Base-by-base conservation (phyloP, 2,888 invertebrate species). In the Harpalus rufipes region DNA sequence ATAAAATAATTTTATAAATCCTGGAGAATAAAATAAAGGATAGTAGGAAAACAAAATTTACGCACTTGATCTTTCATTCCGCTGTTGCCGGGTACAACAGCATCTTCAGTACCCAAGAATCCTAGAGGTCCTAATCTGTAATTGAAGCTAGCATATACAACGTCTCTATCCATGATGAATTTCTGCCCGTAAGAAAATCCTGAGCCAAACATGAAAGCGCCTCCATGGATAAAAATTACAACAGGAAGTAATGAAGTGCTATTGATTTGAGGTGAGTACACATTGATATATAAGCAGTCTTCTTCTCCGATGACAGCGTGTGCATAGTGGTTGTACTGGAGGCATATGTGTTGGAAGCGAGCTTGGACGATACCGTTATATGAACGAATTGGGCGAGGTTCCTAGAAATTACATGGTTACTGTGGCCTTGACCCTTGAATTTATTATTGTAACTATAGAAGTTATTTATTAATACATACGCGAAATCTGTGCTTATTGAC, bases 71-170 rank as follows among this genome's bases (percentile, higher is more conserved):
- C 95, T 88, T 95, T 95, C 58, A 95, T 89, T 0, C 95, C 95
- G 87, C 93, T 93, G 89, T 95, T 95, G 3, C 94, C 94, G 0
- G 95, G 93, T 0, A 94, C 91, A 0, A 92, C 88, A 0, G 92
- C 92, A 86, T 96, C 95, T 8, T 93, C 95, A 0, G 95, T 95
- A 88, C 95, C 95, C 0, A 95, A 90, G 89, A 96, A 95, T 94
- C 95, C 96, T 84, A 96, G 88, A 0, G 95, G 94, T 63, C 96
- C 96, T n/a, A 96, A 88, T 68, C 96, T 92, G 88, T 96, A 96
- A 89, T 94, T 95, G 0, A 96, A 88, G 10, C 94, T 95, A 0
- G 95, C 95, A 0, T 94, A 91, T 0, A 96, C 93, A 5, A 95
- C 91, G 86, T 95, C 93, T 72, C 91, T 90, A 79, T 94, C 93